Conservation (phyloP, 2,888 invertebrate genomes). For the Hermaeophaga mercurialis region DNA sequence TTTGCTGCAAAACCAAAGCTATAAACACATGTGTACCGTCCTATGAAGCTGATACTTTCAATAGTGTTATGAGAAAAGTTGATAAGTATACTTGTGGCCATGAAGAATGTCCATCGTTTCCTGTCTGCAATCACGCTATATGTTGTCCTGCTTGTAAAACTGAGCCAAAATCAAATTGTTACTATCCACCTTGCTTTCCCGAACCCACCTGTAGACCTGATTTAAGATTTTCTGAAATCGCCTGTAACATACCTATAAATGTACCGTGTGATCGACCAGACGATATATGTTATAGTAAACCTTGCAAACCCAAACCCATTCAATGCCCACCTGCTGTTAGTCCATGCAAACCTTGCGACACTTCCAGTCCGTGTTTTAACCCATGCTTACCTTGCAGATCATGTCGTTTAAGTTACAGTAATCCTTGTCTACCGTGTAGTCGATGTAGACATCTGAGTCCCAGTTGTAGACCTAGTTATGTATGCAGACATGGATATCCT, state of each 20-base stretch:
- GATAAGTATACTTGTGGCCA: background rate
- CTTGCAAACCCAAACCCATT: background rate
- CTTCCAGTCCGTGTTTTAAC: background rate
- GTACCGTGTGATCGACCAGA: background rate
- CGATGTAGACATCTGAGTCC: background rate
- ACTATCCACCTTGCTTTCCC: background rate
- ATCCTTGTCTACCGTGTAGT: background rate
- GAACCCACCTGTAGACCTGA: background rate
- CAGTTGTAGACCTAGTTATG: background rate
- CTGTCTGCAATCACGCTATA: background rate
- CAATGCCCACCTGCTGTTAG: background rate
- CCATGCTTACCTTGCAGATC: background rate
- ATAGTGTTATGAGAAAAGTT: slow-evolving; percentile 1
- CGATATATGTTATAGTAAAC: background rate
- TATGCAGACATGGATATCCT: background rate
- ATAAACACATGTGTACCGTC: slow-evolving; percentile 7
- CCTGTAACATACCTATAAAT: background rate
- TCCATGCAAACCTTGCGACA: background rate
- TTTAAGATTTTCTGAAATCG: background rate
- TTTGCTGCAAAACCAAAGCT: background rate
- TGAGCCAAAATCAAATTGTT: background rate
- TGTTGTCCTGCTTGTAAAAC: background rate
- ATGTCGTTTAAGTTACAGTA: background rate
- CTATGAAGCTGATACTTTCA: slow-evolving; percentile 7
- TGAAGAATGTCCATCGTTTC: background rate